Evolutionary conservation across 2,797 vertebrate genomes (phyloP).

Genomic region (Florisuga fusca): DNA sequence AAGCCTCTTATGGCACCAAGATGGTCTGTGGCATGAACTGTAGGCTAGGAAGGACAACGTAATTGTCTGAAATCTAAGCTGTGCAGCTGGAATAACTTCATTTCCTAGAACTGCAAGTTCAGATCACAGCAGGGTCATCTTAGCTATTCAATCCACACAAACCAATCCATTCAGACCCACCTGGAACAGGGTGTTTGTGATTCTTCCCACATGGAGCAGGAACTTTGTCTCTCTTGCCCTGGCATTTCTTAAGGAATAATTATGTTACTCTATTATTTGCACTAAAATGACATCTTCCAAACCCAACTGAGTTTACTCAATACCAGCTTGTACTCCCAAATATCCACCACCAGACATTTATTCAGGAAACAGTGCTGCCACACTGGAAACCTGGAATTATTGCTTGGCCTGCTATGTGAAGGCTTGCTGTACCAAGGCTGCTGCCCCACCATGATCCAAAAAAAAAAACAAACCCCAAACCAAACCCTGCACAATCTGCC

Average conservation of each 20-base stretch:
- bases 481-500: background rate
- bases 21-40: background rate
- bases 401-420: background rate
- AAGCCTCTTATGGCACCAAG: background rate
- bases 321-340: background rate
- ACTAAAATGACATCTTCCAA: background rate
- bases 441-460: background rate
- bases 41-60: background rate
- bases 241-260: background rate
- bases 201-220: background rate
- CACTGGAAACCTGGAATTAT: fast-evolving
- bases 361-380: background rate
- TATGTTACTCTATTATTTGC: background rate
- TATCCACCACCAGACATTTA: background rate
- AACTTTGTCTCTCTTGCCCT: background rate
- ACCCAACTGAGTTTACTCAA: background rate
- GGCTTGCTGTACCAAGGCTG: background rate
- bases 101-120: background rate
- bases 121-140: background rate
- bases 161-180: background rate
- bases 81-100: background rate
- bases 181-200: fast-evolving
- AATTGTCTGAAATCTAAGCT: background rate
- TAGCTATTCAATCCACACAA: background rate
- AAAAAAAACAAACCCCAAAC: background rate